Conservation (phyloP, 2,113 vertebrate genomes). For the Trochalopteron elliotii region DNA sequence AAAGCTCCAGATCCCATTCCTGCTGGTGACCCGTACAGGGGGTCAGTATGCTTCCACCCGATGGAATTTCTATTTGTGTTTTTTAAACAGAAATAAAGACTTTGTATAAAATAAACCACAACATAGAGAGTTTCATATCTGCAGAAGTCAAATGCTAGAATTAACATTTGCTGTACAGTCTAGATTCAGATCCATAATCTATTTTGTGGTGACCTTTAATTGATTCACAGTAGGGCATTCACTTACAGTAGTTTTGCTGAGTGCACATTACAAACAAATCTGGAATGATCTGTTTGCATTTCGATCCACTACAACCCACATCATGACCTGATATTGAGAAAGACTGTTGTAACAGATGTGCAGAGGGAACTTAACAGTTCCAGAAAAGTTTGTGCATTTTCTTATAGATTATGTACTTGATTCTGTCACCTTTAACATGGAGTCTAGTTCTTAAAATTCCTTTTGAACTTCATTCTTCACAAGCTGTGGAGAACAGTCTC, state of each 20-base stretch:
- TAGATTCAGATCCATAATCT: not conserved
- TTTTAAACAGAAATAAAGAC: constrained; percentile 54
- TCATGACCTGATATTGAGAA: not conserved
- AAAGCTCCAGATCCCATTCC: constrained; percentile 67
- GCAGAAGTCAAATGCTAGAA: not conserved
- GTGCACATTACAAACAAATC: not conserved
- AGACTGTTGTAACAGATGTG: not conserved
- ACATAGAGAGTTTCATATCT: not conserved
- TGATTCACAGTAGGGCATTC: not conserved
- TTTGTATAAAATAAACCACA: constrained; percentile 54
- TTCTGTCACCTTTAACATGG: not conserved
- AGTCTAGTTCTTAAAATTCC: not conserved
- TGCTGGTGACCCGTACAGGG: constrained; percentile 68
- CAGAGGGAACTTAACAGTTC: not conserved
- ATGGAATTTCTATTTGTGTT: constrained; percentile 69
- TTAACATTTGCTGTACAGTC: not conserved
- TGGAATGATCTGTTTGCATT: not conserved
- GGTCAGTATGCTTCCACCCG: constrained; percentile 71
- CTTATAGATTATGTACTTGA: not conserved
- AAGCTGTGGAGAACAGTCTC: not conserved
- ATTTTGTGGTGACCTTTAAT: not conserved
- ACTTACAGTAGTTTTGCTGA: not conserved
- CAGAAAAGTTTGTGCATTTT: not conserved
- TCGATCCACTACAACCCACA: not conserved
- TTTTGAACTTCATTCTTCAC: not conserved